Evolutionary conservation across 2,797 vertebrate genomes (phyloP), one percentile per base, ranked within the genome.

Genomic region (Cuniculus paca): DNA sequence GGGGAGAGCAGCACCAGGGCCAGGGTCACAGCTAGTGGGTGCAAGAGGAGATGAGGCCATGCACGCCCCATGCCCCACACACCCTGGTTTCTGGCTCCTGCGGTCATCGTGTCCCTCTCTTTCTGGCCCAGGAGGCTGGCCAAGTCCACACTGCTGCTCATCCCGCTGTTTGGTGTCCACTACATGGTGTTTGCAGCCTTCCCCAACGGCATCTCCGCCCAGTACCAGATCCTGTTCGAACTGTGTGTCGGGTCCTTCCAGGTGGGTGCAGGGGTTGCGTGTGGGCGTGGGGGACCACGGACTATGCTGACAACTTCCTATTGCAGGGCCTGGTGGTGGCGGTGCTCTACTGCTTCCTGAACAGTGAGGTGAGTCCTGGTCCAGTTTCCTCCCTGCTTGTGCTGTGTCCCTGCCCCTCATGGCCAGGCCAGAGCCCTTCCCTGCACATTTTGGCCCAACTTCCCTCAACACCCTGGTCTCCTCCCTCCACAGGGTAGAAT

Each of bases 271-370:
- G 83, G 70, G 10, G 26, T n/a, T 6, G 0, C 22, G 5, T 0
- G 10, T 13, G n/a, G 3, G 10, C 1, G 1, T 10, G 1, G 20
- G 9, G 39, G 13, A 22, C 81, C 14, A 0, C 13, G 13, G n/a
- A 7, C 45, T 6, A 36, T 65, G 70, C 94, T 97, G 75, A 96
- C 3, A 26, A 2, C 24, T 97, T 97, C 98, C 79, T 95, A 52
- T 98, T 97, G 45, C 98, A 99, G 99, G 99, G 99, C n/a, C 97
- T 99, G 61, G 99, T 99, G 65, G 99, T 99, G 78, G 99, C 99
- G 0, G 98, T 99, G 56, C 98, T 99, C 17, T 99, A 99, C 96
- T 99, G 99, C 96, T 99, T 99, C 98, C 98, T 99, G 92, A 99
- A 99, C 98, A 99, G 99, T 20, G 99, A 99, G 98, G 99, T 99